Base-by-base conservation (phyloP, 1,140 invertebrate species). In the Cydia amplana region DNA sequence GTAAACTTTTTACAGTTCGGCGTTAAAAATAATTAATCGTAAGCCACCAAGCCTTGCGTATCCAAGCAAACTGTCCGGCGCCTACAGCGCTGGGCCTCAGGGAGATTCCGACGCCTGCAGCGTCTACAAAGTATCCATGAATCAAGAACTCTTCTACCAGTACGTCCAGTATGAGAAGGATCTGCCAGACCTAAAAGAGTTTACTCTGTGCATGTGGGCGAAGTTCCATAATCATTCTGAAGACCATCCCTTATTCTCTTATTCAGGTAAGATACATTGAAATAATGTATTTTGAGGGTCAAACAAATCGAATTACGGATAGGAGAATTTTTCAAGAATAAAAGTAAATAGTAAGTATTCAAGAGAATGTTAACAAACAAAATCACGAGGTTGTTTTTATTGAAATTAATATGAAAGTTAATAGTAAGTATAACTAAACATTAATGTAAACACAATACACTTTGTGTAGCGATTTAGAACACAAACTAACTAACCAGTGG, bases 221-320 rank as follows among this genome's bases (percentile, higher is more conserved):
- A 96, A 97, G 80, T 97, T 96, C 77, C 94, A 94, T 75, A 97
- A 97, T 85, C 96, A 97, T 82, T 95, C 94, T 14, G 95, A 95
- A 67, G 96, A 97, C 83, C 96, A 97, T 93, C 96, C 96, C 0
- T 82, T 97, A 72, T 96, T 97, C 83, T 97, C 96, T 46, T 97
- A 97, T 85, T 94, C 96, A 87, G 95, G 96, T 97, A 87, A 95
- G 94, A 93, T 70, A 4, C 28, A 4, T 25, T 28, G 0, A 72
- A 18, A 60, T 6, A 32, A 4, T 32, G 32, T 32, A 32, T 32
- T 5, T 32, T 32, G 32, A 32, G 6, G 6, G 32, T 6, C 6
- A 32, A 32, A 32, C 1, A 6, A 32, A 32, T 32, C 32, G 0
- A 32, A 5, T 6, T 32, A 32, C 32, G 3, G 6, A 6, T 32